Conservation (phyloP, 2,888 invertebrate species). For the Plutella xylostella region DNA sequence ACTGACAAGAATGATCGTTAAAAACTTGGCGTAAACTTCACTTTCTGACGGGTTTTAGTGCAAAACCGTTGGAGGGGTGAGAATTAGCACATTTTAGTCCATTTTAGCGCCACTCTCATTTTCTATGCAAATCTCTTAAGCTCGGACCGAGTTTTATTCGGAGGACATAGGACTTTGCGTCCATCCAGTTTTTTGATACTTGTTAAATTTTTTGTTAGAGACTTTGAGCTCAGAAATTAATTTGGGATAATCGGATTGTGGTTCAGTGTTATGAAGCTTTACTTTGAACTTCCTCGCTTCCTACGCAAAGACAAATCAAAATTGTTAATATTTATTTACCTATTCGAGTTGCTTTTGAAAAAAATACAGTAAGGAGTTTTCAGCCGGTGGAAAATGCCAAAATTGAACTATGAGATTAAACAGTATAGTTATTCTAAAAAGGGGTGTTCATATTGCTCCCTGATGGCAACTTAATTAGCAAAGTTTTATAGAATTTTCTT, state of each 20-base stretch:
- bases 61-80: slow-evolving; percentile 23
- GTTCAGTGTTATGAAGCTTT: no score
- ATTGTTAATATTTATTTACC: no score
- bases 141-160: slow-evolving; percentile 22
- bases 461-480: no score
- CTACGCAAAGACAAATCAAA: no score
- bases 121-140: slow-evolving; percentile 48
- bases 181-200: slow-evolving; percentile 1
- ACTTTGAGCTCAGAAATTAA: neutral
- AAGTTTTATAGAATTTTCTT: no score
- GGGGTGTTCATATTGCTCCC: no score
- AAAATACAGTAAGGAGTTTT: no score
- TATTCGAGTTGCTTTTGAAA: no score
- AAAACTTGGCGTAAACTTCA: slow-evolving; percentile 14
- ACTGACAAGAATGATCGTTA: slow-evolving; percentile 16
- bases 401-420: no score
- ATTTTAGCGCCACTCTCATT: slow-evolving; percentile 41
- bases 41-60: slow-evolving; percentile 31
- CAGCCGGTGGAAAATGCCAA: no score
- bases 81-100: slow-evolving; percentile 44
- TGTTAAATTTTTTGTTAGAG: neutral
- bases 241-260: slow-evolving; percentile 4
- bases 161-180: neutral
- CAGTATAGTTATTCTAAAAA: no score
- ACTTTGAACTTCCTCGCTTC: no score